These are phyloP conservation scores for Synanthedon vespiformis DNA, from an alignment of 2,888 invertebrate genomes.

Conservation along the genomic window DNA sequence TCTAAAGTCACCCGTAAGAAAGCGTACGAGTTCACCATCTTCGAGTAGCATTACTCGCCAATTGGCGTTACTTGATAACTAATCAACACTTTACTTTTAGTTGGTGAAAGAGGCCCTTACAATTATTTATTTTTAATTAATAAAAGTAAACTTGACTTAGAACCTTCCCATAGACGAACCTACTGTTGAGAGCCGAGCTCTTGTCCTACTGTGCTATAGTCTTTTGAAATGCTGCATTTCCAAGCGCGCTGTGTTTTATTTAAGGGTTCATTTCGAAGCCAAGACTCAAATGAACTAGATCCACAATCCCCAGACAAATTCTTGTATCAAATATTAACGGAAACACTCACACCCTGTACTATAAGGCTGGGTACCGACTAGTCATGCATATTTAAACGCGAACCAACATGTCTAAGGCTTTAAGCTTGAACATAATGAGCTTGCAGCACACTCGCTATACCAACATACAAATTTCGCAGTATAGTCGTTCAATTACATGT, in stretches of 20 bases:
- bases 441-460: slow-evolving; percentile 10
- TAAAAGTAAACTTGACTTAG: too few relatives aligned
- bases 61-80: too few relatives aligned
- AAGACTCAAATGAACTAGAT: background rate
- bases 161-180: too few relatives aligned
- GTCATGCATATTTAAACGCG: slow-evolving; percentile 42
- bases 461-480: too few relatives aligned
- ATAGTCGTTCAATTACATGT: too few relatives aligned
- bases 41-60: too few relatives aligned
- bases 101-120: too few relatives aligned
- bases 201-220: background rate
- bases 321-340: slow-evolving; percentile 2
- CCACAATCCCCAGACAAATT: background rate
- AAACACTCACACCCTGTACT: slow-evolving; percentile 22
- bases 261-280: background rate
- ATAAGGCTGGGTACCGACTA: slow-evolving; percentile 11
- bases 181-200: too few relatives aligned
- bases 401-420: slow-evolving; percentile 40
- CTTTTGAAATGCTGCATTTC: background rate
- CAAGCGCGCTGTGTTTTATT: background rate
- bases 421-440: slow-evolving; percentile 41
- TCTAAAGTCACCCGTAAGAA: too few relatives aligned
- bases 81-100: too few relatives aligned
- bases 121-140: too few relatives aligned
- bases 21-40: too few relatives aligned